These are phyloP conservation scores for Tragelaphus strepsiceros DNA, from an alignment of 2,113 vertebrate species.

Conservation along the genomic window DNA sequence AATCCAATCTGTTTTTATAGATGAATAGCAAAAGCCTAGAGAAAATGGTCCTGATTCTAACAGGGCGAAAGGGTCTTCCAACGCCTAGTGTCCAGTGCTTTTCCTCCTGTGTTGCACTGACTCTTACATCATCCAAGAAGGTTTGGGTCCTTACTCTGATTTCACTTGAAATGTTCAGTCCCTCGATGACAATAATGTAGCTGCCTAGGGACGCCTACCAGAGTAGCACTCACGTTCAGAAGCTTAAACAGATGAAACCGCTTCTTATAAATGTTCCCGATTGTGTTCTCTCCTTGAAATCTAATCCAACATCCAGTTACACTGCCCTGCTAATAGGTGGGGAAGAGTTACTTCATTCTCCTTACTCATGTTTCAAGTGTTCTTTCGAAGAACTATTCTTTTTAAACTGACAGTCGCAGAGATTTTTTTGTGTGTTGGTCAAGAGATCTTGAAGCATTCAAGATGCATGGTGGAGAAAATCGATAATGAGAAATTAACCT, in stretches of 20 bases:
- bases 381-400: constrained; percentile 48
- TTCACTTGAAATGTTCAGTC: neutral
- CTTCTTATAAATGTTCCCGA: constrained; percentile 43
- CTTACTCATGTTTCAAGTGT: constrained; percentile 46
- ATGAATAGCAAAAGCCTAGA: neutral
- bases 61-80: neutral
- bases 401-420: constrained; percentile 20
- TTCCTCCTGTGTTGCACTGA: neutral
- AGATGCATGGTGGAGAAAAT: constrained; percentile 50
- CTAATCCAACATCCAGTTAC: constrained; percentile 51
- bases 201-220: neutral
- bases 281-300: constrained; percentile 41
- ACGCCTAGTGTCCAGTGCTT: fast-evolving
- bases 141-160: neutral
- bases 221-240: constrained; percentile 27
- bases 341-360: constrained; percentile 41
- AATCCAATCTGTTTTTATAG: neutral
- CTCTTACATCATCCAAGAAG: neutral
- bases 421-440: neutral
- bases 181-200: neutral
- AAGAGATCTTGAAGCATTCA: constrained; percentile 30
- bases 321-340: neutral
- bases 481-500: constrained; percentile 54
- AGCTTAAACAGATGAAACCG: constrained; percentile 36
- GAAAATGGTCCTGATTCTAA: neutral